Evolutionary conservation across 2,113 vertebrate species (phyloP).

Genomic region (Eidolon helvum): DNA sequence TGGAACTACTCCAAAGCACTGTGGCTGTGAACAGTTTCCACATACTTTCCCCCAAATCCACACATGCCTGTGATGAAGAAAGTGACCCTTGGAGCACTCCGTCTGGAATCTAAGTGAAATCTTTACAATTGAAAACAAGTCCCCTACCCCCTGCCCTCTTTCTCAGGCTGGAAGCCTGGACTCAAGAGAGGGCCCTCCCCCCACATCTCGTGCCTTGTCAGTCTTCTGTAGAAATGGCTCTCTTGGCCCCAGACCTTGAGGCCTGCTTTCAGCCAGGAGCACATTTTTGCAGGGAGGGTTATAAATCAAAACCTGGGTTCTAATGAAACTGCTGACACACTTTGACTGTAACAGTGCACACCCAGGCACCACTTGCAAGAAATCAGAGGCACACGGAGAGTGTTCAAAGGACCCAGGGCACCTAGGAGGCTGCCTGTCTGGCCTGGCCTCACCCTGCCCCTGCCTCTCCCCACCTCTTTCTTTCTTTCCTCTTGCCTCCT

Average conservation of each 20-base stretch:
- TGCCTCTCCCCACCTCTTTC: not conserved
- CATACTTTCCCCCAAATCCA: not conserved
- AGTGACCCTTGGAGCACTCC: not conserved
- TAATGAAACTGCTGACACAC: slow-evolving; percentile 81
- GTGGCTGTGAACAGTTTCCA: not conserved
- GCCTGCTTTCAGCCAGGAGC: slow-evolving; percentile 79
- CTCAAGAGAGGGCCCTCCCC: not conserved
- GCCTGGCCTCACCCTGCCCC: not conserved
- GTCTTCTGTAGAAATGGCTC: slow-evolving; percentile 64
- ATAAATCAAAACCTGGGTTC: slow-evolving; percentile 83
- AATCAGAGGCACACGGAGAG: slow-evolving; percentile 28
- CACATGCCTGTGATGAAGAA: not conserved
- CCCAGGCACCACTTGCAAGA: slow-evolving; percentile 71
- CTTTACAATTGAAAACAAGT: not conserved
- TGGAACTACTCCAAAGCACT: not conserved
- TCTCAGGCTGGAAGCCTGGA: not conserved
- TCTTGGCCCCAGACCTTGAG: slow-evolving; percentile 69
- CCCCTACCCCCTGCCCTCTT: not conserved
- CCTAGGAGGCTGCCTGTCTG: not conserved
- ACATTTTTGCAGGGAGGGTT: slow-evolving; percentile 73
- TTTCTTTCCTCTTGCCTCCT: not conserved
- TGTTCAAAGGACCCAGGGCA: not conserved
- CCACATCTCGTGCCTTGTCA: rapidly evolving
- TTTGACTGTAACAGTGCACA: slow-evolving; percentile 77
- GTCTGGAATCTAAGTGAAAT: not conserved